Base-by-base conservation (phyloP, 2,113 vertebrate genomes). In the Pyxicephalus adspersus region DNA sequence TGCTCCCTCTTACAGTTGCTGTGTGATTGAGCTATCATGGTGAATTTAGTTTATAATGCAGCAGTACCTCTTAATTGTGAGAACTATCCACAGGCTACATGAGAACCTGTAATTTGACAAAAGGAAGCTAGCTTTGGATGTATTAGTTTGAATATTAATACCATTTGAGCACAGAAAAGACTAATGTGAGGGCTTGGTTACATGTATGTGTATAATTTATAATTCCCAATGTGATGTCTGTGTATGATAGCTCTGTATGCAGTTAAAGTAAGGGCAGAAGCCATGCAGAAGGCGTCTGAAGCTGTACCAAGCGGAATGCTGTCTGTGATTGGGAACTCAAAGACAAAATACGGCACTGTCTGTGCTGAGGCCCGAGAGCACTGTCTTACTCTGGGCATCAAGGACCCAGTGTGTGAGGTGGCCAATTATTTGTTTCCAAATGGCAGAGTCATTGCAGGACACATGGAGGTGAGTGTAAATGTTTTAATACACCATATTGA, bases 361-460 rank as follows among this genome's bases (percentile, higher is more conserved):
- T 99, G 97, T 76, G 19, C 89, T 70, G 95, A 95, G 85, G 97
- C 97, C 28, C 92, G 80, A 58, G 91, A 95, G 5, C 93, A 99
- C 91, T 99, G 98, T 78, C 85, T 38, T 67, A 89, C 91, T 4
- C 55, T 93, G 84, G 96, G 95, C 1, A 76, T 98, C 2, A 72
- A 94, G 78, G 82, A 91, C n/a, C 94, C 96, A 0, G 93, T 99
- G 13, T 99, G 97, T 8, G 88, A 91, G 16, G 88, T 99, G 76
- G 93, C 98, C 79, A 99, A 89, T 89, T 99, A 95, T 75, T 90
- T 99, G 79, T 99, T 96, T 78, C 97, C 98, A 3, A 94, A 98
- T 38, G 93, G 96, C 85, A 93, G 95, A 80, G 97, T 99, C 83
- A 92, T 99, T 73, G 96, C 97, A 2, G 98, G 98, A 50, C 96